Evolutionary conservation across 2,113 vertebrate species (phyloP), one percentile per base, ranked within the genome.

Genomic region (Hypocryptadius cinnamomeus): DNA sequence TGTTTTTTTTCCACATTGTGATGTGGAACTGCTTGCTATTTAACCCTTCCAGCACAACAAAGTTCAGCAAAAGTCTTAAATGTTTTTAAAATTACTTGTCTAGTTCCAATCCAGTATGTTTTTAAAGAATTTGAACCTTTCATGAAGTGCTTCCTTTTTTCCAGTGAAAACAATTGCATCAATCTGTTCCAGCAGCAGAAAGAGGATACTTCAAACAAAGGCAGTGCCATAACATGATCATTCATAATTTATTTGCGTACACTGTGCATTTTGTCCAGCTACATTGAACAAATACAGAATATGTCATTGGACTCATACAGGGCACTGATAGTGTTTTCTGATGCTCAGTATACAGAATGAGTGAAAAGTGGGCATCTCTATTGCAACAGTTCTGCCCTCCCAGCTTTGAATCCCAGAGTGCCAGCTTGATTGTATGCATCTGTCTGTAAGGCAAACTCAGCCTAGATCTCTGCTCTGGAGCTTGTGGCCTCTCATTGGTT

Each of bases 401-500:
- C 8, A 27, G 13, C 16, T 82, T 47, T 60, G 42, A 45, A 59
- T 73, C 28, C 15, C 23, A 47, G 22, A 68, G 69, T 22, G 5
- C 45, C 57, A 28, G 2, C 50, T 69, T 42, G 23, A 30, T 33
- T 42, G 5, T 59, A 4, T 48, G 15, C 30, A 24, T 61, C 30
- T 72, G 0, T 59, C 21, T 54, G 33, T 71, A 31, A 69, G 48
- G 42, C 4, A 4, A 13, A 18, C 18, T 64, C 15, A 80, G 51
- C 56, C 23, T 65, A 30, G 13, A 45, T 86, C 40, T 89, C 47
- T 51, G 8, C 53, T 85, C 50, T 59, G 59, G 45, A 59, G 4
- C 18, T 51, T 37, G 11, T 0, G 3, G 8, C 31, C 5, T 80
- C 39, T 77, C 3, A 0, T 4, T 44, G 35, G 15, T 50, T 87